phyloP scores from a whole-genome alignment of 2,113 vertebrate genomes.

The Burhinus bistriatus region DNA sequence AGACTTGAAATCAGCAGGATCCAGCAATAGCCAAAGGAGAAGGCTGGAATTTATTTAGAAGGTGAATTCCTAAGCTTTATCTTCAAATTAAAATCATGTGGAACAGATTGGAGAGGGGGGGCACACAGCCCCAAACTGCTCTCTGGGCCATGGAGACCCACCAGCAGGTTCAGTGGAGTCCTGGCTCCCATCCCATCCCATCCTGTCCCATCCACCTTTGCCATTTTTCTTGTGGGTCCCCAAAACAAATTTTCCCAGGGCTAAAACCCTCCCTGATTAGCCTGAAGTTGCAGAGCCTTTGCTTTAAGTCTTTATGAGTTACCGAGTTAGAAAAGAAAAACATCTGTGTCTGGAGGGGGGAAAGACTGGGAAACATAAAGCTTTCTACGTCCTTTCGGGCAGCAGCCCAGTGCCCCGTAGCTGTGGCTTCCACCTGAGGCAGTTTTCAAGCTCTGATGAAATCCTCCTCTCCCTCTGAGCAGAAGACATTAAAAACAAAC shows the following conservation, averaged over 20 bases:
- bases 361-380: background rate
- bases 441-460: background rate
- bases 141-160: background rate
- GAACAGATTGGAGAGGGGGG: background rate
- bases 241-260: background rate
- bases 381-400: background rate
- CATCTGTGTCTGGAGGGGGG: background rate
- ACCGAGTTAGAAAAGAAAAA: background rate
- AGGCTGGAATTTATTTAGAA: background rate
- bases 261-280: accelerated
- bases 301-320: background rate
- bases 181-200: background rate
- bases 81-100: background rate
- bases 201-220: background rate
- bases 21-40: background rate
- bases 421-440: background rate
- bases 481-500: background rate
- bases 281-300: background rate
- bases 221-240: background rate
- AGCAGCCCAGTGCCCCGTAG: background rate
- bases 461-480: background rate
- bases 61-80: background rate
- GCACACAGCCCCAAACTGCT: background rate
- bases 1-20: background rate
- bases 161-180: background rate